Conservation (phyloP, 2,113 vertebrate species). For the Galemys pyrenaicus region DNA sequence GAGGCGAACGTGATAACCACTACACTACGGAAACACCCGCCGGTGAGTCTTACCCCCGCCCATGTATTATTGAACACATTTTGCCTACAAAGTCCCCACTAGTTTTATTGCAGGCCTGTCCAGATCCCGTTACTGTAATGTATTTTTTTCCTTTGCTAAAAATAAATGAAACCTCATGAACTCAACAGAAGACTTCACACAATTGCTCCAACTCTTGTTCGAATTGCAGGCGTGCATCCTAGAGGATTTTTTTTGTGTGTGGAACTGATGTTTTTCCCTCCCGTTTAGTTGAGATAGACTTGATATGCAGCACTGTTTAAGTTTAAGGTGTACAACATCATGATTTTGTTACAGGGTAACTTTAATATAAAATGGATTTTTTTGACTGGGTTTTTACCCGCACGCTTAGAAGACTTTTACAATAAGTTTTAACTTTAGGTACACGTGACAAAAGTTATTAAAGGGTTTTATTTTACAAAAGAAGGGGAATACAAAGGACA, state of each 20-base stretch:
- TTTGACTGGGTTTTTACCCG: too few relatives aligned
- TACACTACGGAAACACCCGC: slow-evolving; percentile 1
- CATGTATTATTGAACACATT: rapidly evolving
- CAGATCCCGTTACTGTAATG: rapidly evolving
- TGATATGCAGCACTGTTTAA: not conserved
- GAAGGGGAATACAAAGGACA: too few relatives aligned
- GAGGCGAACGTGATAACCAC: slow-evolving; percentile 64
- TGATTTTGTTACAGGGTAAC: too few relatives aligned
- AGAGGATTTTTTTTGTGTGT: not conserved
- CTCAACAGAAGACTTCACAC: not conserved
- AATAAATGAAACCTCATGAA: not conserved
- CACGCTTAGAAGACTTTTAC: too few relatives aligned
- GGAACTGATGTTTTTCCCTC: not conserved
- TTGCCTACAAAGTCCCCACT: rapidly evolving
- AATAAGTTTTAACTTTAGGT: too few relatives aligned
- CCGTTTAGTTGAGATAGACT: not conserved
- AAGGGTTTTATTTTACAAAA: too few relatives aligned
- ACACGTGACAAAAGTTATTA: too few relatives aligned
- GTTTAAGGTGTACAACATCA: not conserved
- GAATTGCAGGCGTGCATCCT: not conserved
- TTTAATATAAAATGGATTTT: too few relatives aligned
- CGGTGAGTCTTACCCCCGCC: rapidly evolving
- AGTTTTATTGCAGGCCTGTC: rapidly evolving
- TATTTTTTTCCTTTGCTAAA: not conserved
- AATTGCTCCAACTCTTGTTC: not conserved